phyloP scores from a whole-genome alignment of 37 sponge, comb jelly and placozoan species.

The Diacarnus erythraeanus region DNA sequence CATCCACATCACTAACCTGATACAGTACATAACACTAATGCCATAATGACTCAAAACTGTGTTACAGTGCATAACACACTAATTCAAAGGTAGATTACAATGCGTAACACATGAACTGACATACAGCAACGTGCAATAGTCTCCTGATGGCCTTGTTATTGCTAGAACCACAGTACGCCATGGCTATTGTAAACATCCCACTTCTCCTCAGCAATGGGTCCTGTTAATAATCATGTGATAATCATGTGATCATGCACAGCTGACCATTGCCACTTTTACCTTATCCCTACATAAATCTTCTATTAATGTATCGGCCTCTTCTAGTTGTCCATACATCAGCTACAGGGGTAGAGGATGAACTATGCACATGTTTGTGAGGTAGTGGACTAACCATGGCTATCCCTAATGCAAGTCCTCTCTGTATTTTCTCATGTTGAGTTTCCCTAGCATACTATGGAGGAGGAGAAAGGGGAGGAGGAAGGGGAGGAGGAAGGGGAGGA shows the following conservation, averaged over 20 bases:
- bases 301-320: conserved; percentile 87
- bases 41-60: no score
- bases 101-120: background rate
- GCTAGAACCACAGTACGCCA: conserved; percentile 98
- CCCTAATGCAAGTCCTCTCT: conserved; percentile 93
- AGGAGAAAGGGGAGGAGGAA: background rate
- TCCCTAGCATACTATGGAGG: conserved; percentile 87
- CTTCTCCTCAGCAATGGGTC: conserved; percentile 86
- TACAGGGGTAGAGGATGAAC: conserved; percentile 9
- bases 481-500: no score
- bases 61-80: background rate
- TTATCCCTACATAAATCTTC: conserved; percentile 80
- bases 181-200: conserved; percentile 92
- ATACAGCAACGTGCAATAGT: conserved; percentile 93
- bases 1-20: conserved; percentile 91
- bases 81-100: background rate
- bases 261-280: no score
- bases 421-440: conserved; percentile 99
- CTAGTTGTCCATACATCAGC: conserved; percentile 88
- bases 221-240: conserved; percentile 8
- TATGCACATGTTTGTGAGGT: background rate
- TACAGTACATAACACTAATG: background rate
- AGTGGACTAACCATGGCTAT: conserved; percentile 77
- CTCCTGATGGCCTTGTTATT: conserved; percentile 86
- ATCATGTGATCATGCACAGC: background rate